These are phyloP conservation scores for Xestia sexstrigata DNA, from an alignment of 2,888 invertebrate species.

Conservation along the genomic window DNA sequence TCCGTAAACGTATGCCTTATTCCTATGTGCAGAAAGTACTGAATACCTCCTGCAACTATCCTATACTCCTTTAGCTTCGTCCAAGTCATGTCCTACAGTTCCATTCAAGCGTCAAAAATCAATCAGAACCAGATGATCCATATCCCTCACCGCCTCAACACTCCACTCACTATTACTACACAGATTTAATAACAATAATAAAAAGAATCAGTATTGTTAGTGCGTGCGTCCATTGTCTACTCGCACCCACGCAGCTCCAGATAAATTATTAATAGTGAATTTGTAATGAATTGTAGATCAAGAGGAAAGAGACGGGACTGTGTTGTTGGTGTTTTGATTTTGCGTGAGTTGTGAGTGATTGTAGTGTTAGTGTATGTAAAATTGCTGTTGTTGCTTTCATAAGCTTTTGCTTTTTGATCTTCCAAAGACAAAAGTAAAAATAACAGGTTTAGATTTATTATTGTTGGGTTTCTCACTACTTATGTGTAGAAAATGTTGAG, in stretches of 20 bases:
- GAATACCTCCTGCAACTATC: no score
- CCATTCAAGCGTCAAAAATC: not conserved
- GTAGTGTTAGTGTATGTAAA: not conserved
- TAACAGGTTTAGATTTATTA: not conserved
- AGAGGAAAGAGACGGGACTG: conserved; percentile 53
- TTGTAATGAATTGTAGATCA: conserved; percentile 85
- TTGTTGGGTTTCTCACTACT: not conserved
- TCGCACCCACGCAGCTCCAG: conserved; percentile 86
- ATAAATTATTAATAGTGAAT: conserved; percentile 90
- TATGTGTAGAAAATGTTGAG: no score
- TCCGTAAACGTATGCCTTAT: no score
- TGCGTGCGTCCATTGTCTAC: conserved; percentile 82
- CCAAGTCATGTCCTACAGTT: not conserved
- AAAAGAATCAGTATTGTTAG: conserved; percentile 82
- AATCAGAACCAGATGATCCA: conserved; percentile 10
- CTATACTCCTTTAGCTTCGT: no score
- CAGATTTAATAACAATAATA: conserved; percentile 67
- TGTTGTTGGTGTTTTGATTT: conserved; percentile 10
- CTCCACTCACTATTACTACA: conserved; percentile 50
- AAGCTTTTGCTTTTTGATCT: no score
- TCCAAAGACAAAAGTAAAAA: not conserved
- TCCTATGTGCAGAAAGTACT: no score
- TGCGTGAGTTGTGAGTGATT: conserved; percentile 16
- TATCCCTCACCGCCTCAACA: conserved; percentile 10
- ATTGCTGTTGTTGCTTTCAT: not conserved